Base-by-base conservation (phyloP, 2,113 vertebrate species). In the Callorhinus ursinus region DNA sequence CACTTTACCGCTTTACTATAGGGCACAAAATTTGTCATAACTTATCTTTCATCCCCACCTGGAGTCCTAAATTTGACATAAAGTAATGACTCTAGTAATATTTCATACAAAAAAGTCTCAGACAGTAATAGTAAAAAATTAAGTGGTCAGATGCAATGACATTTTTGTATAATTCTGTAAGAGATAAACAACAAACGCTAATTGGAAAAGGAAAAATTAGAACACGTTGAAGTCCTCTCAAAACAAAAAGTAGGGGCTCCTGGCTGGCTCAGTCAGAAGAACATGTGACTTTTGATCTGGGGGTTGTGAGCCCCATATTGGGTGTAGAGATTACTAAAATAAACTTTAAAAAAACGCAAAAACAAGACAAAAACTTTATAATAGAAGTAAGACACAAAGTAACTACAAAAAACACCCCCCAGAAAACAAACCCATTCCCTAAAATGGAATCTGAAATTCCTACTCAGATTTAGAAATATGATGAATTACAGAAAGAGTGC, bases 131-230 rank as follows among this genome's bases (percentile, higher is more conserved):
- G n/a, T 72, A 72, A 97, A 96, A 96, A 76, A 87, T 88, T 81
- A 77, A 59, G 2, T 80, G 93, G 18, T 88, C 88, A 96, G 84
- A 96, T 81, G 10, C 55, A 93, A 71, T 77, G 28, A 63, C 26
- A 97, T 96, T 91, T 97, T 93, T 89, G 15, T 81, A 21, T 90
- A 89, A 81, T 95, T 95, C 61, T 88, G 31, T 94, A 67, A 88
- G 57, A 67, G 15, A 53, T 3, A 83, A 46, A 46, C 36, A 92
- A 5, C 36, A 92, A 89, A 89, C 22, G 86, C 55, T 83, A 74
- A 86, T 77, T 96, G 19, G 85, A 80, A 97, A 95, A 74, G 10
- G 33, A 55, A 96, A 93, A 92, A 88, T 28, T 14, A 77, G 6
- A 59, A 72, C 16, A 74, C 81, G 92, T 84, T 94, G 28, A 28